Evolutionary conservation across 2,888 invertebrate genomes (phyloP).

Genomic region (Sepioteuthis lessoniana): DNA sequence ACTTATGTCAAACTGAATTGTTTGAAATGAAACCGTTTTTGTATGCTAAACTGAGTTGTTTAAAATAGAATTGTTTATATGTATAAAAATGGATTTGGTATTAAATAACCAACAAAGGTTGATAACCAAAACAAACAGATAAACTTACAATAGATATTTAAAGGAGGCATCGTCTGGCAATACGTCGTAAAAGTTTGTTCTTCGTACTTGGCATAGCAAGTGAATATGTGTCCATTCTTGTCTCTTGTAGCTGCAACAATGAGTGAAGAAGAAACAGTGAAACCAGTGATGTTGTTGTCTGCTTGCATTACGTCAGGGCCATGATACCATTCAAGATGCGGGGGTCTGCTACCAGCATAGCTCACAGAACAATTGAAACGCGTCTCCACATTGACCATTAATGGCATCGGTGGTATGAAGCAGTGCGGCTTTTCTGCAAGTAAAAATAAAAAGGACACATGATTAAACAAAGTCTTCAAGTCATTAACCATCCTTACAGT

Average conservation of each 20-base stretch:
- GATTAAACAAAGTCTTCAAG: not conserved
- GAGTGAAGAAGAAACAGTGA: slow-evolving; percentile 54
- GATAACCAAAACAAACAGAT: no score
- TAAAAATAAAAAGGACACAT: not conserved
- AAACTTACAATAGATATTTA: slow-evolving; percentile 60
- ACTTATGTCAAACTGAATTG: no score
- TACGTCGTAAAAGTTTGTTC: slow-evolving; percentile 52
- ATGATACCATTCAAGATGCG: slow-evolving; percentile 60
- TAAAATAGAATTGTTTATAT: no score
- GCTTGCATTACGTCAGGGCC: slow-evolving; percentile 44
- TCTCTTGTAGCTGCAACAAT: slow-evolving; percentile 54
- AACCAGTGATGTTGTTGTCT: slow-evolving; percentile 47
- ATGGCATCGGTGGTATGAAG: slow-evolving; percentile 38
- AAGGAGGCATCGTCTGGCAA: slow-evolving; percentile 57
- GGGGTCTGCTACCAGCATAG: slow-evolving; percentile 62
- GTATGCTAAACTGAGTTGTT: no score
- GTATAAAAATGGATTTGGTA: no score
- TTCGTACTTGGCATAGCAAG: slow-evolving; percentile 58
- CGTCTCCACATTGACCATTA: not conserved
- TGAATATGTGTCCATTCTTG: slow-evolving; percentile 59
- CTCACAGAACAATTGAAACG: slow-evolving; percentile 61
- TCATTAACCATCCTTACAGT: not conserved
- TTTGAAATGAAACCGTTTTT: no score
- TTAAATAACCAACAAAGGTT: no score
- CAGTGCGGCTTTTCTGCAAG: slow-evolving; percentile 39